Conservation (phyloP, 2,113 vertebrate species). For the Axis porcinus region DNA sequence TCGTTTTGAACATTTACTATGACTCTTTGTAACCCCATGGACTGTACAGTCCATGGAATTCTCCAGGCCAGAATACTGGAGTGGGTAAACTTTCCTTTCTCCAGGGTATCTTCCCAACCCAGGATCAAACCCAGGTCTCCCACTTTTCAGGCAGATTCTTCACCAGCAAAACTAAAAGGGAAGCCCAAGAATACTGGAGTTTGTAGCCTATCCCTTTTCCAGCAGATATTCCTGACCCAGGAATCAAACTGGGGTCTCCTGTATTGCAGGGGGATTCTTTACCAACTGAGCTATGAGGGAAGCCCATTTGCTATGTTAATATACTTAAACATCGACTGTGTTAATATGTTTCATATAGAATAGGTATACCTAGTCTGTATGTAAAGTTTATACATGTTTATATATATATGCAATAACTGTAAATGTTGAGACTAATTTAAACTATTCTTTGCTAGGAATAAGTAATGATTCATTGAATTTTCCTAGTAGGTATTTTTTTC, state of each 20-base stretch:
- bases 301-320: neutral
- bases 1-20: neutral
- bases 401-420: neutral
- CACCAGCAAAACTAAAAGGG: neutral
- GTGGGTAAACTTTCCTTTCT: neutral
- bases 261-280: neutral
- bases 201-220: neutral
- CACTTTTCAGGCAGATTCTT: neutral
- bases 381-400: neutral
- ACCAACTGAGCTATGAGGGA: neutral
- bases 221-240: neutral
- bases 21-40: neutral
- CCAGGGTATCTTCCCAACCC: neutral
- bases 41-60: neutral
- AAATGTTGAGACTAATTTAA: neutral
- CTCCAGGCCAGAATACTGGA: neutral
- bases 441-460: neutral
- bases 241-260: neutral
- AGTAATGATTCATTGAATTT: neutral
- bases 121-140: neutral
- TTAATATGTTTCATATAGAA: neutral
- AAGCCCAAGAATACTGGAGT: neutral
- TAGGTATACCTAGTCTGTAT: neutral
- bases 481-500: neutral
- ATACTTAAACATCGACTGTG: neutral